A percentile compares a stretch with the other conserved stretches of the same genome.
These are phyloP conservation scores for Drosophila miranda DNA, from an alignment of 1,140 invertebrate genomes.

Conservation along the genomic window DNA sequence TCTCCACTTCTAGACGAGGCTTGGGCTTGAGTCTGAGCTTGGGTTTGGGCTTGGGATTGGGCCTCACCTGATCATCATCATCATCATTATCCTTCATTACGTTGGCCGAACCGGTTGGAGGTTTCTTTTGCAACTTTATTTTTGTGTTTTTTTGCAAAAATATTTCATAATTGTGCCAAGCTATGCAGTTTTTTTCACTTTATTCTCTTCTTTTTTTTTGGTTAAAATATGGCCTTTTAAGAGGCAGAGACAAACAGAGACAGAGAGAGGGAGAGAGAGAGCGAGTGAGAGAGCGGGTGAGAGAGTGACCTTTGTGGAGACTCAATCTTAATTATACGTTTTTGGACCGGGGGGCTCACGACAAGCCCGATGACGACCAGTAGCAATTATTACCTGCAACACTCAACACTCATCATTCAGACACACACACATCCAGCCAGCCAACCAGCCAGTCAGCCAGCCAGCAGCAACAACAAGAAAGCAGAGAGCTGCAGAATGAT, in stretches of 20 bases:
- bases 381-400: conserved; percentile 75
- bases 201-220: conserved; percentile 45
- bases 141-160: conserved; percentile 57
- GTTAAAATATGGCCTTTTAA: conserved; percentile 70
- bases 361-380: conserved; percentile 71
- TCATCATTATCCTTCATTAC: conserved; percentile 82
- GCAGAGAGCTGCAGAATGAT: conserved; percentile 29
- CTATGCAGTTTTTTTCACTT: conserved; percentile 34
- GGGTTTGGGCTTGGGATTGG: conserved; percentile 28
- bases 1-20: conserved; percentile 58
- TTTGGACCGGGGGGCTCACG: conserved; percentile 32
- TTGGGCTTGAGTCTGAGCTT: conserved; percentile 4
- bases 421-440: conserved; percentile 2
- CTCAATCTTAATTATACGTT: conserved; percentile 72
- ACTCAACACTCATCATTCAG: conserved; percentile 68
- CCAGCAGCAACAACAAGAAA: neutral
- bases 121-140: conserved; percentile 9
- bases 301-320: conserved; percentile 54
- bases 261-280: conserved; percentile 1
- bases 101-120: conserved; percentile 55
- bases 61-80: conserved; percentile 45
- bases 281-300: neutral
- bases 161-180: conserved; percentile 81
- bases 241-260: conserved; percentile 9
- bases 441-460: neutral